Base-by-base conservation (phyloP, 2,113 vertebrate genomes). In the Cephalopterus ornatus region DNA sequence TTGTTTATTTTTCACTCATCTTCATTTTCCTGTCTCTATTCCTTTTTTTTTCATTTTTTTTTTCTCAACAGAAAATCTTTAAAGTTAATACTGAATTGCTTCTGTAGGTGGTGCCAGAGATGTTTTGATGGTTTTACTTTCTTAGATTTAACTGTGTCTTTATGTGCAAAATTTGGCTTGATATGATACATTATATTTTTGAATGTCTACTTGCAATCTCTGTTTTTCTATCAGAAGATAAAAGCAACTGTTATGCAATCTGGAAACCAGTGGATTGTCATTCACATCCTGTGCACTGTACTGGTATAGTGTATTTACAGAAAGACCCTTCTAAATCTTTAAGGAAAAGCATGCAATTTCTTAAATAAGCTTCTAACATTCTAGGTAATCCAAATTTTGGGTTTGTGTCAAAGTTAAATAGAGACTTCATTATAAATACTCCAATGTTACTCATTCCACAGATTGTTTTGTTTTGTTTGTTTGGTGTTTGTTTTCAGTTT, bases 81-180 rank as follows among this genome's bases (percentile, higher is more conserved):
- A 59, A 61, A 67, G 9, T 14, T 73, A 65, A 80, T 85, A 76
- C 92, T 83, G 30, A 59, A 37, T 86, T 68, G 73, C 24, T 95
- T 89, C 89, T 93, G 70, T 88, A 97, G 96, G 89, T 95, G 97
- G 97, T 95, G 78, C 92, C 94, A 97, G 91, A 96, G 93, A 79
- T 63, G 21, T 88, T 93, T 68, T 87, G 67, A 89, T 67, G 18
- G 6, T 23, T 72, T 52, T 33, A 0, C 33, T 80, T 56, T 46
- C 55, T 22, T 53, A 66, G 52, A 85, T 77, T 82, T 72, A 63
- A 47, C 28, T 55, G 30, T 21, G 12, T 35, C 49, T 87, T 83
- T 58, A 47, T 2, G 1, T 74, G 22, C 30, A 52, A 88, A 49
- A 24, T 50, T 80, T 93, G 71, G 20, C 42, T 85, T 28, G 13